These are phyloP conservation scores for Incurvaria masculella DNA, from an alignment of 2,888 invertebrate species.

Conservation along the genomic window DNA sequence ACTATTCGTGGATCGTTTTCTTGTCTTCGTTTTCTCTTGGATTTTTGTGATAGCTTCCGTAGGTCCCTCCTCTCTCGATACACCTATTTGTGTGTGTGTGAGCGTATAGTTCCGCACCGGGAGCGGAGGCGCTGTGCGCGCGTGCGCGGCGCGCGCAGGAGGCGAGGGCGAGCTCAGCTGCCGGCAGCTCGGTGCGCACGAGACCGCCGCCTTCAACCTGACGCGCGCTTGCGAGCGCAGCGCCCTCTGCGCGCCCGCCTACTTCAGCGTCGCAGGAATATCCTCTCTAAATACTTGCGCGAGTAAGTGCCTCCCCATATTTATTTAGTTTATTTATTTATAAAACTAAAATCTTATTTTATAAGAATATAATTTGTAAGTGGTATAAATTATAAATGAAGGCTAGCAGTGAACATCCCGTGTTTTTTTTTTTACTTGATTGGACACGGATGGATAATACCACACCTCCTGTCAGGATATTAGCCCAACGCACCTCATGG, in stretches of 20 bases:
- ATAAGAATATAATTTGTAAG: background rate
- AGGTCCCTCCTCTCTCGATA: no score
- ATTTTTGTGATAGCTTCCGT: no score
- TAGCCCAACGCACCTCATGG: no score
- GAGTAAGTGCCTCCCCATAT: slow-evolving; percentile 55
- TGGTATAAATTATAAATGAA: no score
- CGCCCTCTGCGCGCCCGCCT: slow-evolving; percentile 50
- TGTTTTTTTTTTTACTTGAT: no score
- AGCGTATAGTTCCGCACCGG: slow-evolving; percentile 53
- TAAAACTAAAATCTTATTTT: slow-evolving; percentile 1
- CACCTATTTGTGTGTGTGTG: no score
- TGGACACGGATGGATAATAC: no score
- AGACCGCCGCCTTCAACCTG: slow-evolving; percentile 43
- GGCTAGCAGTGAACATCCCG: no score
- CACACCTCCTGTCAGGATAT: no score
- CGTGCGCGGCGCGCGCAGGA: slow-evolving; percentile 55
- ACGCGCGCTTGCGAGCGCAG: slow-evolving; percentile 43
- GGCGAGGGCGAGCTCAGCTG: slow-evolving; percentile 44
- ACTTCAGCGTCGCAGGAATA: slow-evolving; percentile 48
- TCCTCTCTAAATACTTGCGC: slow-evolving; percentile 54
- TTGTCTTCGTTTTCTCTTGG: no score
- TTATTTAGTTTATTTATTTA: no score
- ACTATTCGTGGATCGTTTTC: no score
- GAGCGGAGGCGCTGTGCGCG: slow-evolving; percentile 50
- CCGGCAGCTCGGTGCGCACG: slow-evolving; percentile 41